phyloP scores from a whole-genome alignment of 2,888 invertebrate species.

The Herminia tarsipennalis region DNA sequence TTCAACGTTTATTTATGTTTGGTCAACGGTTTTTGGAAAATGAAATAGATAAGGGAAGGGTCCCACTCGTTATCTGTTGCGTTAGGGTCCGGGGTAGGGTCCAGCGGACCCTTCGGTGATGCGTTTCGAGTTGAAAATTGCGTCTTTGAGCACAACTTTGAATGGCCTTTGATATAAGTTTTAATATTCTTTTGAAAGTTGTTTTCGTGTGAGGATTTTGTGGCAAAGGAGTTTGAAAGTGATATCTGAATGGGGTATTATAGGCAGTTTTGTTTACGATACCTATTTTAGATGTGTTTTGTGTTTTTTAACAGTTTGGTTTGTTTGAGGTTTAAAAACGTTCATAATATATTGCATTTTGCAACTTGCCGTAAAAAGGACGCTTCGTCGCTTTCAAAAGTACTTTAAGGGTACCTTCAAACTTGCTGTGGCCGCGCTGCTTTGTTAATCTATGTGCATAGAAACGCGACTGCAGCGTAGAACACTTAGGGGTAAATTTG shows the following conservation, averaged over 20 bases:
- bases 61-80: slow-evolving; percentile 47
- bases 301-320: too few relatives aligned
- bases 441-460: too few relatives aligned
- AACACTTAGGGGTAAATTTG: too few relatives aligned
- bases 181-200: slow-evolving; percentile 18
- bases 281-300: neutral
- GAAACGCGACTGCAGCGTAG: too few relatives aligned
- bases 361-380: too few relatives aligned
- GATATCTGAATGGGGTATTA: slow-evolving; percentile 18
- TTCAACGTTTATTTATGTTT: slow-evolving; percentile 78
- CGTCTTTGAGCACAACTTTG: slow-evolving; percentile 15
- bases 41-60: slow-evolving; percentile 66
- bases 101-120: slow-evolving; percentile 31
- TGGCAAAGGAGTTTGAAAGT: slow-evolving; percentile 2
- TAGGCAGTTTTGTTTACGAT: neutral
- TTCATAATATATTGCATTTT: too few relatives aligned
- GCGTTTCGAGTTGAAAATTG: slow-evolving; percentile 35
- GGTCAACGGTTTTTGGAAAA: slow-evolving; percentile 71
- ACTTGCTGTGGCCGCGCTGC: too few relatives aligned
- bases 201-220: slow-evolving; percentile 3
- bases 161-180: slow-evolving; percentile 18
- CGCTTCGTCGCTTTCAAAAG: too few relatives aligned
- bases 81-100: slow-evolving; percentile 19
- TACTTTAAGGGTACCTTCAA: too few relatives aligned
- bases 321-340: too few relatives aligned